phyloP scores from a whole-genome alignment of 2,113 vertebrate species.

The Paradoxurus hermaphroditus region DNA sequence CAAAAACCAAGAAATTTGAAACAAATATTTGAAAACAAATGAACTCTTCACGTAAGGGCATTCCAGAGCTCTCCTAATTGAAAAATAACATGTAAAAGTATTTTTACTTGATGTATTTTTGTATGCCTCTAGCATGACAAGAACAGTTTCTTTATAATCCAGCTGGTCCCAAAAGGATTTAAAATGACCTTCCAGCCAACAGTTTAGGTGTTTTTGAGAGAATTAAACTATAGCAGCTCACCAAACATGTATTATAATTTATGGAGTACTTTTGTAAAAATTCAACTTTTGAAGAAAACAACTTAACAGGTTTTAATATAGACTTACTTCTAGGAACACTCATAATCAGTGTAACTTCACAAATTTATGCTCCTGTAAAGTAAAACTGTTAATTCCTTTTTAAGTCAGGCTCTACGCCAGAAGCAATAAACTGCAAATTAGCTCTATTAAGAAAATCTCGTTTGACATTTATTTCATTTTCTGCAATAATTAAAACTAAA shows the following conservation, averaged over 20 bases:
- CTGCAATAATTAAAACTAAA: constrained; percentile 32
- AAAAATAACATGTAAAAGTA: background rate
- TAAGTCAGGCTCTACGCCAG: background rate
- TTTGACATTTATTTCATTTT: constrained; percentile 21
- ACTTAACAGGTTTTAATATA: background rate
- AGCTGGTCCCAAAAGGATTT: background rate
- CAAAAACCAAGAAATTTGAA: background rate
- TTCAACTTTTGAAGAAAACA: constrained; percentile 20
- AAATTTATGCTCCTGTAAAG: background rate
- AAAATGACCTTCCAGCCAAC: background rate
- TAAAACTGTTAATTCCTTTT: background rate
- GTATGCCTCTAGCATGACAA: background rate
- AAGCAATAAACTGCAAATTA: background rate
- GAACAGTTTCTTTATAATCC: background rate
- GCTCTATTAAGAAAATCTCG: background rate
- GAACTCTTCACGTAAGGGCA: background rate
- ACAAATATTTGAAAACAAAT: constrained; percentile 38
- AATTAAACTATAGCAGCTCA: background rate
- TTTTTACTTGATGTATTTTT: background rate
- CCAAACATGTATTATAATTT: background rate
- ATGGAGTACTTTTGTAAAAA: background rate
- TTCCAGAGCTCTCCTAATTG: background rate
- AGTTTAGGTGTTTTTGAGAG: background rate
- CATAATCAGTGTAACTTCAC: background rate
- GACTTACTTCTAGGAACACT: background rate